A percentile compares a stretch with the other conserved stretches of the same genome.
phyloP scores from a whole-genome alignment of 2,797 vertebrate genomes.

The Bucorvus abyssinicus region DNA sequence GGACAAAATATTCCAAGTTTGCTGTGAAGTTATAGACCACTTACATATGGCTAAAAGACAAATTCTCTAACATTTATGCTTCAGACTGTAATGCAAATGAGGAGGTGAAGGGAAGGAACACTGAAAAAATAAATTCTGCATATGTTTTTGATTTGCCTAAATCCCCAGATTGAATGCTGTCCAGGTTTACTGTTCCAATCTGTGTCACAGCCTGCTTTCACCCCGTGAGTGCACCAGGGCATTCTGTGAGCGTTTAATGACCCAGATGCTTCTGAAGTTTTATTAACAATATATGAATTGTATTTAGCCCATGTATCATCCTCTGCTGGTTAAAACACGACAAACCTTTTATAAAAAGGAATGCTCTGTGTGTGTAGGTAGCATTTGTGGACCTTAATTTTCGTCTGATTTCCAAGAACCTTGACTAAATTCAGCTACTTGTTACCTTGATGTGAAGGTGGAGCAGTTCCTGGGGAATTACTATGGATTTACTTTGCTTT shows the following conservation, averaged over 20 bases:
- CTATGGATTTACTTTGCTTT: slow-evolving; percentile 5
- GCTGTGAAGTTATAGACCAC: background rate
- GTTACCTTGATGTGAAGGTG: background rate
- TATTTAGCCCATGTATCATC: rapidly evolving
- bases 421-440: background rate
- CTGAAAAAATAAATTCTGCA: background rate
- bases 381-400: background rate
- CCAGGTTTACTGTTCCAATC: background rate
- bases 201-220: background rate
- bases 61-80: background rate
- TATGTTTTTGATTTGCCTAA: background rate
- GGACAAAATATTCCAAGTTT: background rate
- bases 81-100: background rate
- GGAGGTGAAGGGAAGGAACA: background rate
- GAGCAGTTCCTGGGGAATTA: background rate
- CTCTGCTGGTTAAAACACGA: background rate
- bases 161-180: background rate
- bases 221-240: background rate
- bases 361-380: background rate
- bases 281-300: background rate
- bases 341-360: background rate
- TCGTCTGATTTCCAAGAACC: background rate
- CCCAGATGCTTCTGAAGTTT: background rate
- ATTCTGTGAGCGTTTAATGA: background rate
- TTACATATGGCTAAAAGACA: background rate